Base-by-base conservation (phyloP, 2,113 vertebrate species). In the Pontoporia blainvillei region DNA sequence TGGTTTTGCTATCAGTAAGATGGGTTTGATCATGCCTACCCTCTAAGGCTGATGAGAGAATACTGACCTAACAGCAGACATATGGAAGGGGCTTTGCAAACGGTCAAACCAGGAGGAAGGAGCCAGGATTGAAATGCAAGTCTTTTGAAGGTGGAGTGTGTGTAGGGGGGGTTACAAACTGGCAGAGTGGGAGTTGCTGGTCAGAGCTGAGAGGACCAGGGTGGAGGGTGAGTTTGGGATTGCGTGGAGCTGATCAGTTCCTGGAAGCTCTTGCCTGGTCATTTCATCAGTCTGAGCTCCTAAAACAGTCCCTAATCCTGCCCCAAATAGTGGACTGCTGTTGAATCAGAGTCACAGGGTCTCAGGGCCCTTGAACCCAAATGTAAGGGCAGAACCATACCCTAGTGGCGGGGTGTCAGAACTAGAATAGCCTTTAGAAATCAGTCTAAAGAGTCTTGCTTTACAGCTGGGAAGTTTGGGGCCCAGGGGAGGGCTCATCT, bases 321-420 rank as follows among this genome's bases (percentile, higher is more conserved):
- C 4, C 10, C 67, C 23, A 44, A 23, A 29, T 12, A 1, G 6
- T 0, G 7, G 25, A 17, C 54, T 9, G 3, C 31, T 14, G n/a
- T 39, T 78, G 75, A 78, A 25, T 23, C 49, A 23, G 49, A 78
- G 49, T 78, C 46, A n/a, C 34, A 78, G 49, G 31, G 46, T 18
- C 73, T 46, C 73, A 13, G 75, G 31, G 13, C 31, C 7, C 41
- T 18, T 3, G 73, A 23, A 20, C 31, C 27, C 29, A 13, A 71
- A 6, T 39, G 23, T 10, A 17, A 29, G n/a, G 7, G 34, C 23
- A 95, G 75, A 73, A 8, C 44, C 2, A 17, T 15, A 1, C 31
- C 0, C n/a, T 15, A 9, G 1, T 1, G 8, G 13, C 49, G 52
- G 6, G 39, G 59, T 41, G 18, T 5, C 29, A 61, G 46, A 81